These are phyloP conservation scores for Drosophila funebris DNA, from an alignment of 1,140 invertebrate genomes.

Conservation along the genomic window DNA sequence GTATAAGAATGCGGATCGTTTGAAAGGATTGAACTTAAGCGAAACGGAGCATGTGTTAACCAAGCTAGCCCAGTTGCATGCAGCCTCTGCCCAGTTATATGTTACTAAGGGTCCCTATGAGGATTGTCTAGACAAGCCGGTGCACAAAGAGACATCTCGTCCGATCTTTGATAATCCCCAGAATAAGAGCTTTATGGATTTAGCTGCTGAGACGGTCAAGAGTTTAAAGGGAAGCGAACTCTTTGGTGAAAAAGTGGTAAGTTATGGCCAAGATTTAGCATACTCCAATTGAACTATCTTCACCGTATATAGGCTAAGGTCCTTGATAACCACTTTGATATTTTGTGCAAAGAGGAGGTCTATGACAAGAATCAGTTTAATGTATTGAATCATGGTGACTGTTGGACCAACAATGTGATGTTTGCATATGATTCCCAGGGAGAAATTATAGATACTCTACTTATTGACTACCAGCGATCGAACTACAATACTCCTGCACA, in stretches of 20 bases:
- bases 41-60: constrained; percentile 84
- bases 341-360: background rate
- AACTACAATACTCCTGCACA: constrained; percentile 58
- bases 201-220: background rate
- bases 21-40: constrained; percentile 84
- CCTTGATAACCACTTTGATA: background rate
- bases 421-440: constrained; percentile 61
- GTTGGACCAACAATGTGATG: constrained; percentile 75
- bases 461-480: constrained; percentile 79
- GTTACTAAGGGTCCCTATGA: constrained; percentile 24
- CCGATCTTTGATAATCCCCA: constrained; percentile 1
- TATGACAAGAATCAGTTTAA: constrained; percentile 83
- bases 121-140: constrained; percentile 25
- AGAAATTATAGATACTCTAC: constrained; percentile 47
- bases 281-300: background rate
- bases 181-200: background rate
- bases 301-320: constrained; percentile 1
- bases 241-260: constrained; percentile 52
- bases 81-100: constrained; percentile 80
- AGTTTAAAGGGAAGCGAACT: constrained; percentile 18
- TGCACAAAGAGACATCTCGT: constrained; percentile 10
- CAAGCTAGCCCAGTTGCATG: constrained; percentile 85
- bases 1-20: constrained; percentile 84
- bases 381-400: constrained; percentile 87
- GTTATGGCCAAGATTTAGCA: constrained; percentile 23